phyloP scores from a whole-genome alignment of 2,113 vertebrate genomes.

The Bubo bubo region DNA sequence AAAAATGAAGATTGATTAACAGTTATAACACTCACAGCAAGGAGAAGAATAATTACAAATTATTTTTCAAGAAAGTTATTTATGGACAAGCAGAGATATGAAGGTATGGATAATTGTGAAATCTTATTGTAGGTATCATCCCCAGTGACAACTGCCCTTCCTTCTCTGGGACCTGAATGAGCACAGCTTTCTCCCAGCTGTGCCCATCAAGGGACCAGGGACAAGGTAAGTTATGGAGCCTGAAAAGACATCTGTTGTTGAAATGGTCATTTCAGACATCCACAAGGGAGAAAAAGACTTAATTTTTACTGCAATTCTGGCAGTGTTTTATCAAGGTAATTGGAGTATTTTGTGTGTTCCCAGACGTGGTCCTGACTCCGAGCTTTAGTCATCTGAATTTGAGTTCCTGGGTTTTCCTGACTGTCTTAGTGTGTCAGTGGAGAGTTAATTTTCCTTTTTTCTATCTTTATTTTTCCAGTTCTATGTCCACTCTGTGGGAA shows the following conservation, averaged over 20 bases:
- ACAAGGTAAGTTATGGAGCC: background rate
- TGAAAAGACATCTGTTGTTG: background rate
- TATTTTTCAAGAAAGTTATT: background rate
- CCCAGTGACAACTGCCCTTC: background rate
- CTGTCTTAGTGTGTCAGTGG: background rate
- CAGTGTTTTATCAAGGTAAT: background rate
- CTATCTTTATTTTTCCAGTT: background rate
- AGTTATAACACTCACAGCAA: background rate
- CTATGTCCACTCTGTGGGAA: background rate
- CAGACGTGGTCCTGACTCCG: background rate
- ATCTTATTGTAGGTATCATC: background rate
- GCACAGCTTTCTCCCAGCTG: background rate
- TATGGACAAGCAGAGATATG: background rate
- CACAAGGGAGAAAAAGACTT: background rate
- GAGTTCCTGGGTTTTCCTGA: background rate
- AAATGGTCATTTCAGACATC: background rate
- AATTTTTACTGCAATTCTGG: background rate
- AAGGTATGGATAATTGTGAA: background rate
- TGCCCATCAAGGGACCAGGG: background rate
- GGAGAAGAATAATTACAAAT: conserved; percentile 33
- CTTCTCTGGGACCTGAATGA: background rate
- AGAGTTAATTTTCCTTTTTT: background rate
- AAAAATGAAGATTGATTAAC: conserved; percentile 62
- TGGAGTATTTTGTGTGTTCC: background rate
- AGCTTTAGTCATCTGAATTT: background rate